Evolutionary conservation across 2,797 vertebrate species (phyloP).

Genomic region (Ciconia nigra): DNA sequence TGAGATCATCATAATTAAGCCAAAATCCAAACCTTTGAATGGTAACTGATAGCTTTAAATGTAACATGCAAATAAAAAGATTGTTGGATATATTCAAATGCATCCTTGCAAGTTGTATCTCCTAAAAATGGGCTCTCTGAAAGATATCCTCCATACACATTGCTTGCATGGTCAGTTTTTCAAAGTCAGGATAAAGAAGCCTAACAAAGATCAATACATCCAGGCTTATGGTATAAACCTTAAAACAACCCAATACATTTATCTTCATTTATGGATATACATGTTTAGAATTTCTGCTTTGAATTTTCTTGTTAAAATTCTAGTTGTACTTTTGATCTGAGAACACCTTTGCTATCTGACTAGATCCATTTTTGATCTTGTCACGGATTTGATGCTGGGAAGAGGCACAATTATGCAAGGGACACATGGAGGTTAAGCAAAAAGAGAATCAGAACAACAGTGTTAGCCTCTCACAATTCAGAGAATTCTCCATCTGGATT

Average conservation of each 20-base stretch:
- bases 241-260: not conserved
- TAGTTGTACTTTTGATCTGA: not conserved
- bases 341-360: slow-evolving; percentile 30
- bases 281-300: slow-evolving; percentile 23
- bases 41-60: not conserved
- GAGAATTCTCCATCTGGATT: not conserved
- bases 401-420: slow-evolving; percentile 21
- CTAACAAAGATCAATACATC: not conserved
- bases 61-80: not conserved
- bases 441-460: not conserved
- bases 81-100: not conserved
- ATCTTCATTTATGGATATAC: slow-evolving; percentile 21
- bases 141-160: not conserved
- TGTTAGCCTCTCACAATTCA: not conserved
- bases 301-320: slow-evolving; percentile 50
- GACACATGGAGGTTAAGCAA: slow-evolving; percentile 10
- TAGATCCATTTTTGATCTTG: slow-evolving; percentile 45
- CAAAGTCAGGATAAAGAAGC: not conserved
- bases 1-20: not conserved
- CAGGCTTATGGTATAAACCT: not conserved
- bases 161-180: not conserved
- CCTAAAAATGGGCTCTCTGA: not conserved
- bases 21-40: not conserved
- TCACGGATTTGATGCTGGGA: slow-evolving; percentile 8
- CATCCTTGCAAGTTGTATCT: not conserved